Evolutionary conservation across 2,888 invertebrate genomes (phyloP).

Genomic region (Sinhomidia bicolor): DNA sequence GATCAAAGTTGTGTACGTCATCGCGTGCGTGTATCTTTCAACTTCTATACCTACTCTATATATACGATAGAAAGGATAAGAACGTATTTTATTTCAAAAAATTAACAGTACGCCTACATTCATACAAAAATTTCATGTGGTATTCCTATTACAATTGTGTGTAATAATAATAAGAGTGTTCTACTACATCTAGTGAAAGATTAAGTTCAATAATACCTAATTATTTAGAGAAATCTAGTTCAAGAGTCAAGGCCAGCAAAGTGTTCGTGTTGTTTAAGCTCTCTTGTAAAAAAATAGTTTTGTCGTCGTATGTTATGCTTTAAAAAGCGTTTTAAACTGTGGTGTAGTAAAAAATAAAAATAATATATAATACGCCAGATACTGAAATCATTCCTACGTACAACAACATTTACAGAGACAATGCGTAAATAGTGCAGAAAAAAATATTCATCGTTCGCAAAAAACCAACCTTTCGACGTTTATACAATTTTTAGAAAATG

Average conservation of each 20-base stretch:
- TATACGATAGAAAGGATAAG: not conserved
- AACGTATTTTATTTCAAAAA: conserved; percentile 24
- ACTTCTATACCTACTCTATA: conserved; percentile 1
- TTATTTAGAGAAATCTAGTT: conserved; percentile 57
- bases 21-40: not conserved
- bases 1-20: conserved; percentile 24
- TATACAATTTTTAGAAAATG: conserved; percentile 50
- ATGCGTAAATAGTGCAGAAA: not conserved
- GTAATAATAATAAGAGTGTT: too few relatives aligned
- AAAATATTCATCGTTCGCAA: not conserved
- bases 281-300: not conserved
- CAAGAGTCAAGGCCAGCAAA: conserved; percentile 68
- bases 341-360: not conserved
- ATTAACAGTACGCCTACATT: not conserved
- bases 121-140: not conserved
- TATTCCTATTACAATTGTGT: not conserved
- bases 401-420: not conserved
- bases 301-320: not conserved
- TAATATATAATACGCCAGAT: not conserved
- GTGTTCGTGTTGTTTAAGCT: conserved; percentile 62
- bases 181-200: not conserved
- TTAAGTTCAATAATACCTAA: conserved; percentile 63
- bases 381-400: not conserved
- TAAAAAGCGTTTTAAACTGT: not conserved
- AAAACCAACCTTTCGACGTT: conserved; percentile 30